Conservation (phyloP, 2,888 invertebrate genomes). For the Cecidostiba fungosa region DNA sequence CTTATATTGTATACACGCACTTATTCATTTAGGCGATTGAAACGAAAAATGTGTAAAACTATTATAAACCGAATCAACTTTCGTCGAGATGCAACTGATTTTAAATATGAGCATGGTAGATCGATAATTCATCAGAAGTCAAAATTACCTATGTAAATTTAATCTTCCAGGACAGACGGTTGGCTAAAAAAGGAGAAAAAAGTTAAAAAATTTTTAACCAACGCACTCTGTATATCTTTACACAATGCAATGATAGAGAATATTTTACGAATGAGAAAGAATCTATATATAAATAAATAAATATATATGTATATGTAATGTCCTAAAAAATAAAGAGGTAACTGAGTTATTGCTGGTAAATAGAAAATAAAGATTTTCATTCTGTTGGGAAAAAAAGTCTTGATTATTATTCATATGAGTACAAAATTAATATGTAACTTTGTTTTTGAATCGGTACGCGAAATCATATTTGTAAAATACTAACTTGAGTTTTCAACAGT, state of each 20-base stretch:
- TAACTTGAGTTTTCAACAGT: slow-evolving; percentile 23
- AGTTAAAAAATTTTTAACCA: slow-evolving; percentile 59
- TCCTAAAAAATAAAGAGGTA: slow-evolving; percentile 63
- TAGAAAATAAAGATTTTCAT: slow-evolving; percentile 67
- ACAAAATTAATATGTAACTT: slow-evolving; percentile 12
- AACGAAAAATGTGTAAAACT: slow-evolving; percentile 25
- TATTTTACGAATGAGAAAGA: slow-evolving; percentile 67
- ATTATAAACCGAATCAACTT: slow-evolving; percentile 24
- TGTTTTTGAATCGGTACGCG: background rate
- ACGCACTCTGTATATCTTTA: slow-evolving; percentile 63
- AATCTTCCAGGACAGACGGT: slow-evolving; percentile 62
- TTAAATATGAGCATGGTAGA: slow-evolving; percentile 34
- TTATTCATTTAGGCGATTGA: slow-evolving; percentile 58
- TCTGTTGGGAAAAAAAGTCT: slow-evolving; percentile 61
- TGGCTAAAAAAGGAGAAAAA: slow-evolving; percentile 55
- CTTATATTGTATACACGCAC: slow-evolving; percentile 65
- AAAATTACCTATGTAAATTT: slow-evolving; percentile 58
- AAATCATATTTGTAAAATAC: slow-evolving; percentile 40
- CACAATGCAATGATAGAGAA: slow-evolving; percentile 63
- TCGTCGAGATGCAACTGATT: slow-evolving; percentile 48
- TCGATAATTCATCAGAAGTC: slow-evolving; percentile 41
- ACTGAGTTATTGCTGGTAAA: slow-evolving; percentile 65
- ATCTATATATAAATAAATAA: slow-evolving; percentile 64
- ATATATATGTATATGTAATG: slow-evolving; percentile 66
- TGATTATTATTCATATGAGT: slow-evolving; percentile 40